Base-by-base conservation (phyloP, 2,113 vertebrate species). In the Gobio gobio region DNA sequence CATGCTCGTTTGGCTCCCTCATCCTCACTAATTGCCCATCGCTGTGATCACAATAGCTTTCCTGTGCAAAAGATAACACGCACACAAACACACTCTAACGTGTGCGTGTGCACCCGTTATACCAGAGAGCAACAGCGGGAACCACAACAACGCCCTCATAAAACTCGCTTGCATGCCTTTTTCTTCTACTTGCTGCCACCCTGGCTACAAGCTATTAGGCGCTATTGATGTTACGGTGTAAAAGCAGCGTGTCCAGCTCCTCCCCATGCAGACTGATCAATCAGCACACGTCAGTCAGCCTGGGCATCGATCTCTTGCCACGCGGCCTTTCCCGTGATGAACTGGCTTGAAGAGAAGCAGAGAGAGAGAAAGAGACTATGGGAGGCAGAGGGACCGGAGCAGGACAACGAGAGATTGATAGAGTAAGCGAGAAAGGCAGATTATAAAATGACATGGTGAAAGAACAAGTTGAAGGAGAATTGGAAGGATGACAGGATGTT, bases 1-100 rank as follows among this genome's bases (percentile, higher is more conserved):
- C 83, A 86, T 74, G 87, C 85, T 85, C 78, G 64, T 86, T 88
- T 88, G 84, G 80, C 83, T 86, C 85, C 79, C 78, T 82, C 83
- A 78, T 68, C 78, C 64, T 82, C 83, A 79, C 78, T 85, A 88
- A 88, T 88, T 86, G 86, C 72, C 74, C 77, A 81, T 79, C 64
- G 26, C 63, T 85, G 70, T 77, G 87, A 86, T 88, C 73, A 88
- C 87, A 84, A 82, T 78, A 75, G 51, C 61, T 79, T 83, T 78
- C 7, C 20, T 22, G 61, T 51, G 40, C 61, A 81, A 68, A 81
- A 81, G 79, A 81, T 81, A 79, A 83, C 63, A 82, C 4, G 1
- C n/a, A 2, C 59, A 82, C 70, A 78, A 26, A 85, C 45, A n/a
- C 8, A 10, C 26, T 36, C 3, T 9, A 56, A 83, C 3, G 9